These are phyloP conservation scores for Autographa pulchrina DNA, from an alignment of 2,888 invertebrate species.

Conservation along the genomic window DNA sequence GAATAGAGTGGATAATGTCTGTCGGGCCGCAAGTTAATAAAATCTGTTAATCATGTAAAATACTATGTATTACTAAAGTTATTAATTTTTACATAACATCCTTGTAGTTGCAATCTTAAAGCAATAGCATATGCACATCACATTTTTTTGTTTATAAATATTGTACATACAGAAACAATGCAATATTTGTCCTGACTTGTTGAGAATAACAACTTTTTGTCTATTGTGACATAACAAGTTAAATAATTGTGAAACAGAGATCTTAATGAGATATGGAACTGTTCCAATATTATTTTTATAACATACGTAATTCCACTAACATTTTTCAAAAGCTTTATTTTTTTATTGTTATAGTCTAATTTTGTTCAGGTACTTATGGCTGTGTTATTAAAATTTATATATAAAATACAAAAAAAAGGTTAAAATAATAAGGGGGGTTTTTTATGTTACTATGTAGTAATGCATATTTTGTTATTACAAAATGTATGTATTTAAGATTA, in stretches of 20 bases:
- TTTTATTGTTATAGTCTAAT: not conserved
- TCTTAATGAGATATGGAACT: constrained; percentile 54
- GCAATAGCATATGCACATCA: not conserved
- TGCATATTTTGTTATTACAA: not conserved
- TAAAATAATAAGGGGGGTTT: not conserved
- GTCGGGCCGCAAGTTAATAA: not conserved
- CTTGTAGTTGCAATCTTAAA: constrained; percentile 6
- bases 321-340: constrained; percentile 8
- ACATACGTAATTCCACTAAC: constrained; percentile 9
- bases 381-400: constrained; percentile 29
- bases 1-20: not conserved
- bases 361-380: constrained; percentile 28
- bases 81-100: not conserved
- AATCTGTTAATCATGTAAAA: not conserved
- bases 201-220: constrained; percentile 35
- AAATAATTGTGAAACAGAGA: constrained; percentile 21
- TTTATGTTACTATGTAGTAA: constrained; percentile 10
- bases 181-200: constrained; percentile 45
- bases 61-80: not conserved
- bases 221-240: constrained; percentile 28
- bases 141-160: constrained; percentile 25
- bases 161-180: constrained; percentile 51
- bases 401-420: constrained; percentile 15
- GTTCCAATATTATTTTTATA: constrained; percentile 5
- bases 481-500: not conserved